These are phyloP conservation scores for Garrulus glandarius DNA, from an alignment of 2,797 vertebrate genomes.

Conservation along the genomic window DNA sequence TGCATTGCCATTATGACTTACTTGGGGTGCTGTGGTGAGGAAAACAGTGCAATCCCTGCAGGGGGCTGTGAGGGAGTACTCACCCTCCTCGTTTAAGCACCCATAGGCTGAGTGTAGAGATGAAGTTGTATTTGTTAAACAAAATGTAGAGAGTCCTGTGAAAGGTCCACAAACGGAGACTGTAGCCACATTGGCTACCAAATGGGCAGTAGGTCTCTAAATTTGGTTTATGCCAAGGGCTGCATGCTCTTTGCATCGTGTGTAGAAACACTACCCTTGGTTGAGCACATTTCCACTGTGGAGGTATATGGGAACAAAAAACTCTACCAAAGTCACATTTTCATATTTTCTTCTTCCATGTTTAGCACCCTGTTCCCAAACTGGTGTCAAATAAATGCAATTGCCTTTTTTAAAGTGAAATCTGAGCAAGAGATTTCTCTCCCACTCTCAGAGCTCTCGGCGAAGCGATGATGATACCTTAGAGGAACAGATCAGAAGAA, in stretches of 20 bases:
- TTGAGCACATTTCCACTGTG: not conserved
- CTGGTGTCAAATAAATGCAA: not conserved
- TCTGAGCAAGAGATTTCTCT: slow-evolving; percentile 27
- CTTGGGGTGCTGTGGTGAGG: not conserved
- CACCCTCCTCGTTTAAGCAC: not conserved
- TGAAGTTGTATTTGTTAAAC: not conserved
- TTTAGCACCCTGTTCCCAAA: not conserved
- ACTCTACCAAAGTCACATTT: not conserved
- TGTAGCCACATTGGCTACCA: not conserved
- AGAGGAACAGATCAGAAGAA: slow-evolving; percentile 92
- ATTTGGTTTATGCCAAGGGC: not conserved
- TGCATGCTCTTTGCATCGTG: not conserved
- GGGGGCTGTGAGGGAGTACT: not conserved
- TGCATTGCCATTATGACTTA: not conserved
- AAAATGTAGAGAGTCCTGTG: not conserved
- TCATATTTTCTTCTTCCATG: not conserved
- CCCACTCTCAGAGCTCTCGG: slow-evolving; percentile 81
- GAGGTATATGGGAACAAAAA: not conserved
- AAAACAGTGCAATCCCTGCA: not conserved
- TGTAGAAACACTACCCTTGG: not conserved
- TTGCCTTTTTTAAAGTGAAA: not conserved
- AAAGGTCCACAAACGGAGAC: not conserved
- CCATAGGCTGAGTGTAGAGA: not conserved
- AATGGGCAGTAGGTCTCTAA: not conserved
- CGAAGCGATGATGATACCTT: slow-evolving; percentile 92